Conservation (phyloP, 1,140 invertebrate genomes). For the Drosophila carrolli region DNA sequence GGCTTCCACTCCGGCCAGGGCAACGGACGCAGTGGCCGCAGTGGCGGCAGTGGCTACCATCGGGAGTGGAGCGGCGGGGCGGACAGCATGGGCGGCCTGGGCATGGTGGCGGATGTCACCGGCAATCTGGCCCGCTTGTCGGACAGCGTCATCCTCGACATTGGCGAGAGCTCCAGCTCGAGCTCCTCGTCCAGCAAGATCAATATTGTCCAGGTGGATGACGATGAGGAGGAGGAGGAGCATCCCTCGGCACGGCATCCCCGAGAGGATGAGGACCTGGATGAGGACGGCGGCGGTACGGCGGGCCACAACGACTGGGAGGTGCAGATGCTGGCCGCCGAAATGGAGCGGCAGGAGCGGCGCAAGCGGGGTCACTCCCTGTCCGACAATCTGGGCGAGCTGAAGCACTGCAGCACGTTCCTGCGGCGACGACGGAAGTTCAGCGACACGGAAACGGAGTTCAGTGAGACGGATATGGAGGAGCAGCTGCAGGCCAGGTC, state of each 20-base stretch:
- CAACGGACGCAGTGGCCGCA: slow-evolving; percentile 39
- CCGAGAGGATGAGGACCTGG: slow-evolving; percentile 27
- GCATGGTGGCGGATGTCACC: slow-evolving; percentile 65
- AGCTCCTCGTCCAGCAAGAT: slow-evolving; percentile 74
- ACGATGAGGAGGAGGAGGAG: slow-evolving; percentile 61
- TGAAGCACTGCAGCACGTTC: slow-evolving; percentile 64
- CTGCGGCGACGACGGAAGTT: slow-evolving; percentile 72
- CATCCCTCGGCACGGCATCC: slow-evolving; percentile 7
- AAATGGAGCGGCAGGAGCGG: slow-evolving; percentile 88
- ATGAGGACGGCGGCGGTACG: slow-evolving; percentile 5
- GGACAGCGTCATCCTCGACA: slow-evolving; percentile 82
- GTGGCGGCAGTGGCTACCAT: slow-evolving; percentile 44
- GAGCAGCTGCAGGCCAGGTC: slow-evolving; percentile 40
- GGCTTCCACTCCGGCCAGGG: slow-evolving; percentile 65
- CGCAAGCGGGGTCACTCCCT: slow-evolving; percentile 75
- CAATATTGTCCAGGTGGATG: slow-evolving; percentile 58
- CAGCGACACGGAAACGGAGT: slow-evolving; percentile 80
- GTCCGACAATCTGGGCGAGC: slow-evolving; percentile 64
- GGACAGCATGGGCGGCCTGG: not conserved
- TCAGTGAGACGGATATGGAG: slow-evolving; percentile 72
- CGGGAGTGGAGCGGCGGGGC: slow-evolving; percentile 55
- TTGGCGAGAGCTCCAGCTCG: slow-evolving; percentile 80
- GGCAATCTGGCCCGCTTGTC: slow-evolving; percentile 69
- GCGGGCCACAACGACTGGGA: slow-evolving; percentile 88
- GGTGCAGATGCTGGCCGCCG: slow-evolving; percentile 90